A percentile compares a stretch with the other conserved stretches of the same genome.
Evolutionary conservation across 2,797 vertebrate species (phyloP).

Genomic region (Acipenser transmontanus): DNA sequence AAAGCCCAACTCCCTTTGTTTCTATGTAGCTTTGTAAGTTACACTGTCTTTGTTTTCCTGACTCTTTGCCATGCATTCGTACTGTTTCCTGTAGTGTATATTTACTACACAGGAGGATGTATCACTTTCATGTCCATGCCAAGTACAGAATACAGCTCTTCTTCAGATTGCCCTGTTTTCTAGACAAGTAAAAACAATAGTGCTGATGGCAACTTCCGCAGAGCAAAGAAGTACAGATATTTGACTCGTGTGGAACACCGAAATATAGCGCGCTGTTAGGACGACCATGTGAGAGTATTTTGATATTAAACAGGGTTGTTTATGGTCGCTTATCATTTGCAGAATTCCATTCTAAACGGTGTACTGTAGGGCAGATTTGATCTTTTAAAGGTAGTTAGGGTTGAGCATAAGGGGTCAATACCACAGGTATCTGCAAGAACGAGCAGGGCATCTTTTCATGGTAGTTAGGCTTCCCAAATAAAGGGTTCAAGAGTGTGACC

Average conservation of each 20-base stretch:
- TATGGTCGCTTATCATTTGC: too few species aligned
- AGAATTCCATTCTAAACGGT: too few species aligned
- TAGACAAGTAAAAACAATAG: conserved; percentile 4
- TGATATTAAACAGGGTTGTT: too few species aligned
- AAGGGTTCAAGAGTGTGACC: not conserved
- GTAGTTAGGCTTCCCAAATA: too few species aligned
- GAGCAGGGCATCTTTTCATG: too few species aligned
- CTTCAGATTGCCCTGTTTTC: conserved; percentile 24
- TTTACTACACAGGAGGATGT: conserved; percentile 48
- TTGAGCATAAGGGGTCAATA: too few species aligned
- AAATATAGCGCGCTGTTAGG: conserved; percentile 4
- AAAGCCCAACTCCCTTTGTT: too few species aligned
- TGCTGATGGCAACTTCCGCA: not conserved
- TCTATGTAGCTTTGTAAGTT: too few species aligned
- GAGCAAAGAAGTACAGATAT: conserved; percentile 8
- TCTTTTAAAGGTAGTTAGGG: too few species aligned
- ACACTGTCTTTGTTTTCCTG: conserved; percentile 44
- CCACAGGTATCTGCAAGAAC: too few species aligned
- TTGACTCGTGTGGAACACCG: not conserved
- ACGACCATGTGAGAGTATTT: too few species aligned
- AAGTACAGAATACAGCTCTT: conserved; percentile 58
- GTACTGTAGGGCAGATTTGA: too few species aligned
- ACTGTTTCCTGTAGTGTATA: conserved; percentile 50
- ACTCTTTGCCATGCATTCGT: conserved; percentile 50
- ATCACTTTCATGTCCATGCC: conserved; percentile 64